Conservation (phyloP, 1,140 invertebrate genomes). For the Aphelinus atriplicis region DNA sequence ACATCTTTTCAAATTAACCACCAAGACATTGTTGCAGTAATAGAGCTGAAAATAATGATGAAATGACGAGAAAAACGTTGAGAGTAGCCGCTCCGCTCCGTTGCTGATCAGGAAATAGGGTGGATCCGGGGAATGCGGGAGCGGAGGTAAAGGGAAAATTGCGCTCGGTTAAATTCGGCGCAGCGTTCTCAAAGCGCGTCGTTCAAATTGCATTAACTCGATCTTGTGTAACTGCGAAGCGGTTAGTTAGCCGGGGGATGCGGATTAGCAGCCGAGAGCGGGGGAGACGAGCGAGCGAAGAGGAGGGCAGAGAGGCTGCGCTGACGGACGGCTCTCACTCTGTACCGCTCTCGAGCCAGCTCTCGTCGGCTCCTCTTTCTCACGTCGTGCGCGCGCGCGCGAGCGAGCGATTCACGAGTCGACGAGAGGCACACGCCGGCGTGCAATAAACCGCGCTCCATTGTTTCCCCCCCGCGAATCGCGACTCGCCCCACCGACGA, state of each 20-base stretch:
- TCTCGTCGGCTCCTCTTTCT: slow-evolving; percentile 49
- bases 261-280: slow-evolving; percentile 52
- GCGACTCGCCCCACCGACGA: no score
- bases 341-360: slow-evolving; percentile 36
- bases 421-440: slow-evolving; percentile 16
- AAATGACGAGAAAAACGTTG: no score
- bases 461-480: slow-evolving; percentile 46
- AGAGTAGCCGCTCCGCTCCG: no score
- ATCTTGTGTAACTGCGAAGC: slow-evolving; percentile 46
- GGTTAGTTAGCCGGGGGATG: slow-evolving; percentile 56
- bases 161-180: no score
- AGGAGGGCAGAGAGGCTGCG: not conserved
- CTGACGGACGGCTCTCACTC: slow-evolving; percentile 38
- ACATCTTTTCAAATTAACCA: no score
- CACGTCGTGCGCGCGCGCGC: slow-evolving; percentile 47
- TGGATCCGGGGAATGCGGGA: no score
- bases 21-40: no score
- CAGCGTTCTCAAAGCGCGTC: not conserved
- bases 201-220: slow-evolving; percentile 57
- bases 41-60: no score
- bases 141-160: no score
- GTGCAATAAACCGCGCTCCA: slow-evolving; percentile 57
- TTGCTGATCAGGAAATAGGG: no score
- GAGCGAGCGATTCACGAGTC: slow-evolving; percentile 37
- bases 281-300: not conserved